Conservation (phyloP, 2,113 vertebrate species). For the Alaudala cheleensis region DNA sequence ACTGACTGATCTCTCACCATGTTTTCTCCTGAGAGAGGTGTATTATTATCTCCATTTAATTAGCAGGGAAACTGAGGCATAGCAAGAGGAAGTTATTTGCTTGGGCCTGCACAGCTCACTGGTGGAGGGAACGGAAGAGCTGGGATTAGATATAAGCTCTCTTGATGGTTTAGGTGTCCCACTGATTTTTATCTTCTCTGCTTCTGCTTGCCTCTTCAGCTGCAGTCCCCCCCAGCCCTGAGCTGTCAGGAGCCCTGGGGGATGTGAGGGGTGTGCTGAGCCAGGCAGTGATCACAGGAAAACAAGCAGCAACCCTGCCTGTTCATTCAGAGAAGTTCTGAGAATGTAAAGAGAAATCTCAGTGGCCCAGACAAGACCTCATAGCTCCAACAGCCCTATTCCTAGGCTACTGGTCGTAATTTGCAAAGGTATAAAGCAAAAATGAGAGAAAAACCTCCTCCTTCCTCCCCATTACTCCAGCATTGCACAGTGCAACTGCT, state of each 20-base stretch:
- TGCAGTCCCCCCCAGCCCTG: not conserved
- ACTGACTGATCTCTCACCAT: not conserved
- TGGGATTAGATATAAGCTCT: not conserved
- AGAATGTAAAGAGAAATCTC: not conserved
- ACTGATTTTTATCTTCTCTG: not conserved
- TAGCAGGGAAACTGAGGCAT: conserved; percentile 43
- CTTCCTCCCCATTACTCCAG: not conserved
- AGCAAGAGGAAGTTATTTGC: not conserved
- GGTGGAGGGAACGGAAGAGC: not conserved
- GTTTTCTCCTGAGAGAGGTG: not conserved
- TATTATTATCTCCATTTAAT: conserved; percentile 23
- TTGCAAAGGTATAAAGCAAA: not conserved
- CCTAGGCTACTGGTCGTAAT: not conserved
- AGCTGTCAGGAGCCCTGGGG: not conserved
- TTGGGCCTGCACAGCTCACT: not conserved
- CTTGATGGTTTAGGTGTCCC: not conserved
- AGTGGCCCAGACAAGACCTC: not conserved
- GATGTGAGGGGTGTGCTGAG: not conserved
- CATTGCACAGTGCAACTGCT: not conserved
- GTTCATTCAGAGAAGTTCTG: not conserved
- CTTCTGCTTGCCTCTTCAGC: not conserved
- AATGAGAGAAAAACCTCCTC: not conserved
- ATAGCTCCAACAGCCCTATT: not conserved
- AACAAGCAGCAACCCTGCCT: not conserved
- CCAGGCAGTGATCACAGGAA: not conserved